Evolutionary conservation across 1,140 invertebrate species (phyloP).

Genomic region (Drosophila varians): DNA sequence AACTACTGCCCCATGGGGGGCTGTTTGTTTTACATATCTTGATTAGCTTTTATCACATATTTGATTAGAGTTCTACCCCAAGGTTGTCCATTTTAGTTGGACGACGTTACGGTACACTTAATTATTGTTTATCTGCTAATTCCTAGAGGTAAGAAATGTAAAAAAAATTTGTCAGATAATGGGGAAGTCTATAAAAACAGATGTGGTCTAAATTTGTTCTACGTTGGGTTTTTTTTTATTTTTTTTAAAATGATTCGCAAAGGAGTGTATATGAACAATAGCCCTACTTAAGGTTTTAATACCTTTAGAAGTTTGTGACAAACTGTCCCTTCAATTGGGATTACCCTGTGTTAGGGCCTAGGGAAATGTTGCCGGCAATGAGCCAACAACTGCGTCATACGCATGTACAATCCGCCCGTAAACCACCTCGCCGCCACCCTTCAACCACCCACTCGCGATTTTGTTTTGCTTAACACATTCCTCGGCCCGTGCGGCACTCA

Average conservation of each 20-base stretch:
- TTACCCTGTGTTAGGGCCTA: not conserved
- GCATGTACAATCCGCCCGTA: conserved; percentile 23
- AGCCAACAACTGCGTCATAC: conserved; percentile 63
- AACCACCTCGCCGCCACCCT: not conserved
- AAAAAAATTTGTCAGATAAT: not conserved
- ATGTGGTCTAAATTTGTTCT: conserved; percentile 5
- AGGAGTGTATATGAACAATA: too few species aligned
- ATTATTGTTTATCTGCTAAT: conserved; percentile 3
- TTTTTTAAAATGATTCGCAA: too few species aligned
- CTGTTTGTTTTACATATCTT: not conserved
- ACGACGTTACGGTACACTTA: not conserved
- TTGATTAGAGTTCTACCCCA: conserved; percentile 3
- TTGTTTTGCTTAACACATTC: conserved; percentile 70
- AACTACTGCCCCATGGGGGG: not conserved
- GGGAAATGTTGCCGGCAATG: conserved; percentile 14
- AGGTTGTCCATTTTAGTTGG: not conserved
- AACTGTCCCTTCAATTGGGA: not conserved
- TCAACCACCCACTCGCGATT: conserved; percentile 9
- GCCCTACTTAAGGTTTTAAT: too few species aligned
- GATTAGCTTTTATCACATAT: conserved; percentile 10
- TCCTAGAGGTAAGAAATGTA: too few species aligned
- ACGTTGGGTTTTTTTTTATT: not conserved
- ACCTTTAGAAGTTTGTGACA: too few species aligned
- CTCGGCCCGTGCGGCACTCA: conserved; percentile 27
- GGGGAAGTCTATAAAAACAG: not conserved